Conservation (phyloP, 2,888 invertebrate genomes). For the Cryptocephalus moraei region DNA sequence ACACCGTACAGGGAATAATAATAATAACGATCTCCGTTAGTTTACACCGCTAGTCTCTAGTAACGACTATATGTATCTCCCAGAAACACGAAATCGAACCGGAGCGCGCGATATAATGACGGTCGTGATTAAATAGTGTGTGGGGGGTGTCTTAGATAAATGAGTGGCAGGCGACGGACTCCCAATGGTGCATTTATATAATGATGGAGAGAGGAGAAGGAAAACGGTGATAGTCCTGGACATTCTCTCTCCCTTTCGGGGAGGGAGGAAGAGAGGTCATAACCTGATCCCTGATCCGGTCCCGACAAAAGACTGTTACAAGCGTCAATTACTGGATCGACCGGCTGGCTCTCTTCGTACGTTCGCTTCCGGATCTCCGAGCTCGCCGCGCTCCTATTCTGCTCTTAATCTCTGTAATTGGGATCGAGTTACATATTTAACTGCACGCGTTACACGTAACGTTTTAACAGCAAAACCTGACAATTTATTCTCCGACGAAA, state of each 20-base stretch:
- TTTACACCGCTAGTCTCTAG: conserved; percentile 9
- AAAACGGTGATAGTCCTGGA: neutral
- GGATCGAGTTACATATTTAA: too few species aligned
- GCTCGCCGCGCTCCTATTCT: too few species aligned
- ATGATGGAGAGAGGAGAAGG: conserved; percentile 25
- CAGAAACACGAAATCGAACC: conserved; percentile 13
- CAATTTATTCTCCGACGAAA: too few species aligned
- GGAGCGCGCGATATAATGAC: conserved; percentile 29
- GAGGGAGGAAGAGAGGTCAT: conserved; percentile 25
- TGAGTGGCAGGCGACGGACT: conserved; percentile 33
- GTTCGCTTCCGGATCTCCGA: too few species aligned
- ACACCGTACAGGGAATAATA: conserved; percentile 15
- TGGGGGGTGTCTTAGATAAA: conserved; percentile 35
- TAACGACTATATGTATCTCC: conserved; percentile 22
- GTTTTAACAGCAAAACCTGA: too few species aligned
- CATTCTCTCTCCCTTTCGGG: conserved; percentile 2
- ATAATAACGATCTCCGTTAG: conserved; percentile 16
- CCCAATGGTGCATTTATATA: conserved; percentile 38
- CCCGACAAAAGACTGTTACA: too few species aligned
- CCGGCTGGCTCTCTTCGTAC: too few species aligned
- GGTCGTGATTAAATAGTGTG: conserved; percentile 33
- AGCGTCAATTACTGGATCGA: too few species aligned
- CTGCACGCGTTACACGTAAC: too few species aligned
- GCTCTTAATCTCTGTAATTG: too few species aligned
- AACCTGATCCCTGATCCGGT: conserved; percentile 29